These are phyloP conservation scores for Tapera naevia DNA, from an alignment of 2,797 vertebrate species.

Conservation along the genomic window DNA sequence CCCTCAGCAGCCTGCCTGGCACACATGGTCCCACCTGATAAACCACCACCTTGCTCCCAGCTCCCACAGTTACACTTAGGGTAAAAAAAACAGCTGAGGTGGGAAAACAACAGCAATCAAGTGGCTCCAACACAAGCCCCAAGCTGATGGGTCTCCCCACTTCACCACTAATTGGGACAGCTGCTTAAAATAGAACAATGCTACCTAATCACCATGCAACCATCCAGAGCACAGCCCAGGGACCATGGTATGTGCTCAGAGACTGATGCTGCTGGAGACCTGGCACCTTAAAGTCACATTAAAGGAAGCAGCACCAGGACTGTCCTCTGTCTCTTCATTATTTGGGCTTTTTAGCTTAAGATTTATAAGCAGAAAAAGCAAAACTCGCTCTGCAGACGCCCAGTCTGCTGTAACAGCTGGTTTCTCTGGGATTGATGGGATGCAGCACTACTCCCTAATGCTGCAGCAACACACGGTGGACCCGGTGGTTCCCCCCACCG, in stretches of 20 bases:
- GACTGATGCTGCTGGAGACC: not conserved
- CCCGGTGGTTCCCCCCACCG: accelerated
- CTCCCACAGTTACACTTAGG: not conserved
- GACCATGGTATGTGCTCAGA: not conserved
- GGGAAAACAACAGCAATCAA: slow-evolving; percentile 23
- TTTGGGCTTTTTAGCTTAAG: not conserved
- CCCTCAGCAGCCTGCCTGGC: not conserved
- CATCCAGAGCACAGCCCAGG: not conserved
- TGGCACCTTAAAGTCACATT: not conserved
- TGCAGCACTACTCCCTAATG: not conserved
- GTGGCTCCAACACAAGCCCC: not conserved
- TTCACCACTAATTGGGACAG: slow-evolving; percentile 17
- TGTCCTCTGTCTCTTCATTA: accelerated
- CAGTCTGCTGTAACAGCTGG: not conserved
- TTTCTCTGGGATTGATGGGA: not conserved
- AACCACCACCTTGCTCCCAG: not conserved
- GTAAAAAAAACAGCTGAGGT: not conserved
- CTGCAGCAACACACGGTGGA: not conserved
- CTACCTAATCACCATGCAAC: not conserved
- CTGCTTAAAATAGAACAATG: slow-evolving; percentile 16
- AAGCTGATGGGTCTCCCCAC: slow-evolving; percentile 29
- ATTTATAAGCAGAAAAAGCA: not conserved
- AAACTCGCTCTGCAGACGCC: not conserved
- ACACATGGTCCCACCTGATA: not conserved
- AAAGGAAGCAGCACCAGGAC: not conserved